Evolutionary conservation across 1,140 invertebrate species (phyloP).

Genomic region (Trichogramma pretiosum): DNA sequence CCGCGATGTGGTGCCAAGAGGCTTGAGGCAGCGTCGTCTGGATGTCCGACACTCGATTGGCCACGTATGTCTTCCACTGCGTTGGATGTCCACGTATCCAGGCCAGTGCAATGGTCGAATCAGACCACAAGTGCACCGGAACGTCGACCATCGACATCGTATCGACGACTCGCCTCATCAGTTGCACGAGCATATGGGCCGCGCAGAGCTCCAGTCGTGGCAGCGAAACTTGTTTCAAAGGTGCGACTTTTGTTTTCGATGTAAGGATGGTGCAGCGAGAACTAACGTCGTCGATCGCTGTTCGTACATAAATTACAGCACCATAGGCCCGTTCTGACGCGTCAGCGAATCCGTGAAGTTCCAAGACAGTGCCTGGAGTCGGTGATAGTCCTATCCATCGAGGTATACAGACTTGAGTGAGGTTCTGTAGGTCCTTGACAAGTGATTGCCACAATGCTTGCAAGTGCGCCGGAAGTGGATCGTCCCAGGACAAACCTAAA

Average conservation of each 20-base stretch:
- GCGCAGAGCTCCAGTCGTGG: neutral
- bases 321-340: neutral
- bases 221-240: neutral
- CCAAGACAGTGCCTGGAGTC: neutral
- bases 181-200: neutral
- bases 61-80: constrained; percentile 31
- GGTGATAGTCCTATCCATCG: neutral
- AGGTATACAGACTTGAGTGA: neutral
- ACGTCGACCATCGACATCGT: neutral
- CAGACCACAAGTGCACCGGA: constrained; percentile 9
- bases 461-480: constrained; percentile 19
- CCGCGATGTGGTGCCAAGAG: neutral
- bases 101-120: constrained; percentile 18
- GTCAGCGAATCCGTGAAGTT: neutral
- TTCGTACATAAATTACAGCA: neutral
- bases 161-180: neutral
- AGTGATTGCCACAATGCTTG: neutral
- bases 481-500: constrained; percentile 20
- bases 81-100: constrained; percentile 26
- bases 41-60: constrained; percentile 31
- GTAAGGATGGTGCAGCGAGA: neutral
- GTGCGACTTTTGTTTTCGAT: neutral
- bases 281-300: neutral
- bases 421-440: neutral
- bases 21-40: constrained; percentile 19